A percentile compares a stretch with the other conserved stretches of the same genome.
These are phyloP conservation scores for Caenorhabditis latens DNA, from an alignment of 1,140 invertebrate genomes.

Conservation along the genomic window DNA sequence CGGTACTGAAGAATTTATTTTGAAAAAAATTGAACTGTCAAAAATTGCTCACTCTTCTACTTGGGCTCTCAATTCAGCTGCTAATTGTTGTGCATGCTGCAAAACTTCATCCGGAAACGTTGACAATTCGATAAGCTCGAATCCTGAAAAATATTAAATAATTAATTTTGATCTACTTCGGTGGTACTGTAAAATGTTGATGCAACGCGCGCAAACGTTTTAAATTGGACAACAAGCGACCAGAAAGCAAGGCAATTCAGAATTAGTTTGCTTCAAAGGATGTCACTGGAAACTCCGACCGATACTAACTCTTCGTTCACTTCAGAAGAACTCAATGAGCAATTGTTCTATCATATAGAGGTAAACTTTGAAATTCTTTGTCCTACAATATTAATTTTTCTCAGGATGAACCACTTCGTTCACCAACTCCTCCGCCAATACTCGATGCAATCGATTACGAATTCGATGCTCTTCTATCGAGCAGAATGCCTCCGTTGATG, in stretches of 20 bases:
- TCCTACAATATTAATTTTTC: neutral
- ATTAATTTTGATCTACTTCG: constrained; percentile 25
- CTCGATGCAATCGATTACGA: neutral
- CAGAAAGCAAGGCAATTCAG: neutral
- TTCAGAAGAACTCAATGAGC: neutral
- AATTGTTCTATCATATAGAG: neutral
- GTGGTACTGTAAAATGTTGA: neutral
- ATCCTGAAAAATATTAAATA: constrained; percentile 61
- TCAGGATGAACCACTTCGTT: constrained; percentile 8
- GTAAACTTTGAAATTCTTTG: neutral
- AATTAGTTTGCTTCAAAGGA: neutral
- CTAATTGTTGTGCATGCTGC: constrained; percentile 59
- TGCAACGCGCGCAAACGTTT: neutral
- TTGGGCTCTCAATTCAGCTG: constrained; percentile 6
- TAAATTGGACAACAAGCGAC: neutral
- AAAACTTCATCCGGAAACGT: constrained; percentile 64
- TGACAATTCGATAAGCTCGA: constrained; percentile 65
- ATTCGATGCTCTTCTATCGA: neutral
- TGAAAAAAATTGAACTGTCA: neutral
- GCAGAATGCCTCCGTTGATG: neutral
- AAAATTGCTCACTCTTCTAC: constrained; percentile 24
- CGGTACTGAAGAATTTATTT: constrained; percentile 5
- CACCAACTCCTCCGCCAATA: neutral
- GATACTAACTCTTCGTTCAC: neutral
- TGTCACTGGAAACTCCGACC: constrained; percentile 10